A percentile compares a stretch with the other conserved stretches of the same genome.
phyloP scores from a whole-genome alignment of 2,113 vertebrate species.

The Brachypodius melanocephalos region DNA sequence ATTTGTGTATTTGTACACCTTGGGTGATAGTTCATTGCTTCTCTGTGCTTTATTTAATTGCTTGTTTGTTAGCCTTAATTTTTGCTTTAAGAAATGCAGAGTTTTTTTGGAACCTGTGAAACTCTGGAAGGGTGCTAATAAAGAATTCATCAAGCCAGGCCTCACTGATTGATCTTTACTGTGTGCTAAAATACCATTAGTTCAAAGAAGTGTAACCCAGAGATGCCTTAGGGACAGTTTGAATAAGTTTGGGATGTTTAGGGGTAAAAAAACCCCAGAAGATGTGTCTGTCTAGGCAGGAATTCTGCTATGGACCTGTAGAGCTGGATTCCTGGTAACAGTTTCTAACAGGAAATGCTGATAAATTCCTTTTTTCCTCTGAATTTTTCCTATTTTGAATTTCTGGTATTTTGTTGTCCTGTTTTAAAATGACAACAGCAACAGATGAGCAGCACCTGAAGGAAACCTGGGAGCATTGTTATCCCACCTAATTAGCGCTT shows the following conservation, averaged over 20 bases:
- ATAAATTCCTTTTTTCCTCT: neutral
- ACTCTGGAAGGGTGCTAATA: neutral
- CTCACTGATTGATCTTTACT: neutral
- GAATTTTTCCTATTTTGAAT: neutral
- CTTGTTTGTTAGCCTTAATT: neutral
- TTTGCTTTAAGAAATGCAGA: neutral
- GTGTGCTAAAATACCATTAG: neutral
- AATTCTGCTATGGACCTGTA: neutral
- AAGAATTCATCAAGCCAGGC: neutral
- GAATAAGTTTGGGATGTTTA: neutral
- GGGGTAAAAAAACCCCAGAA: neutral
- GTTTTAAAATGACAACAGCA: neutral
- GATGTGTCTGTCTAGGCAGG: accelerated
- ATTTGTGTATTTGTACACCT: neutral
- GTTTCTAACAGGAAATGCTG: neutral
- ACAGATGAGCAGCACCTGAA: neutral
- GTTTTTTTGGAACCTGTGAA: neutral
- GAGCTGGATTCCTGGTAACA: neutral
- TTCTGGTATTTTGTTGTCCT: neutral
- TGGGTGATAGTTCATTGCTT: neutral
- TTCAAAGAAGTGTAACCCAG: neutral
- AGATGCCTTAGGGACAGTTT: neutral
- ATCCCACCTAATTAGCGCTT: neutral
- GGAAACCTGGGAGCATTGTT: neutral
- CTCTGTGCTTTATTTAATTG: neutral